Base-by-base conservation (phyloP, 2,888 invertebrate genomes). In the Ferrisia virgata region DNA sequence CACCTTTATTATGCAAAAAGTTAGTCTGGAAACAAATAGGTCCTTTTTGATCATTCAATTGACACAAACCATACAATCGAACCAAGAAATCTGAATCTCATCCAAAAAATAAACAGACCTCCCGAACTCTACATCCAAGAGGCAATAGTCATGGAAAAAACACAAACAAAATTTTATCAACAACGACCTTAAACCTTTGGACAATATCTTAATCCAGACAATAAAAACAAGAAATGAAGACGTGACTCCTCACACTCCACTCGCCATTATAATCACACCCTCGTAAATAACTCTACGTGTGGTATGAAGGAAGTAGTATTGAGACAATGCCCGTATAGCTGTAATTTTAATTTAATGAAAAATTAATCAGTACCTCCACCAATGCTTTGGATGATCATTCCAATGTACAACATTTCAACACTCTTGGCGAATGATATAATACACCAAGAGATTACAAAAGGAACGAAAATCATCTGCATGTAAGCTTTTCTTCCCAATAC, bases 351-450 rank as follows among this genome's bases (percentile, higher is more conserved):
- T 39, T 58, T 58, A 5, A 25, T 58, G 0, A 58, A 25, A 25
- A 9, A 58, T 11, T 25, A 11, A 0, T 25, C 22, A 13, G 15
- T 25, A 83, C 83, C 83, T 76, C 33, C 72, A 9, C 39, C 83
- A 28, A 83, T 28, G 22, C 83, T 69, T 69, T 83, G 69, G 4
- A 83, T 31, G 0, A 83, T 15, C 28, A 83, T 47, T 83, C 83
- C 83, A 0, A 22, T 2, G 31, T 83, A 83, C 9, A 83, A n/a
- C 18, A 31, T 43, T 5, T 76, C 15, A 69, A 83, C 18, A 31
- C 76, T 76, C 3, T 11, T 64, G 11, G 83, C 72, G 15, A 83
- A 36, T 13, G 40, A 31, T 22, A 31, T 43, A 31, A 83, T 43
- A 15, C 72, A 18, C 83, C 83, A 83, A 2, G 72, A 36, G 15